phyloP scores from a whole-genome alignment of 2,888 invertebrate species.

The Stenotaenia linearis region DNA sequence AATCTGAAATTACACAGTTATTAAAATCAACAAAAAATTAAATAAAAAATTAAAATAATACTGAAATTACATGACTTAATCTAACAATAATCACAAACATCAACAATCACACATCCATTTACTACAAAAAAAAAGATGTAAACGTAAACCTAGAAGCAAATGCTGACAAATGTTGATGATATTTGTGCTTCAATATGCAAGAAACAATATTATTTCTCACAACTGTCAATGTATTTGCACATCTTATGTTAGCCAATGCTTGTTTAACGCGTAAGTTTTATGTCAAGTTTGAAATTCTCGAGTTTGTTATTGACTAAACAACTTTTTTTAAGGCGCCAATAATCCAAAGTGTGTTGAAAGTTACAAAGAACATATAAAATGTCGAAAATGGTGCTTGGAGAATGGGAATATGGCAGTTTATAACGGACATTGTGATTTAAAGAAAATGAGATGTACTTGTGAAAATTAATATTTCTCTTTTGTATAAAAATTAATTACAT shows the following conservation, averaged over 20 bases:
- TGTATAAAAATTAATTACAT: no score
- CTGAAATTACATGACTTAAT: neutral
- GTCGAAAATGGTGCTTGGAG: neutral
- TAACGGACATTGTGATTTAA: neutral
- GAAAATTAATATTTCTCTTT: neutral
- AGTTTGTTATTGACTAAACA: no score
- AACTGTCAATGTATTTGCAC: neutral
- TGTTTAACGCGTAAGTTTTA: neutral
- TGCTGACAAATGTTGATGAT: neutral
- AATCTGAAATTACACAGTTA: neutral
- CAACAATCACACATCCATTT: neutral
- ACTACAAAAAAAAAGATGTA: no score
- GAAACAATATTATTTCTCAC: neutral
- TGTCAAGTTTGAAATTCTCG: neutral
- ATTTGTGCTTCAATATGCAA: neutral
- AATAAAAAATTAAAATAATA: no score
- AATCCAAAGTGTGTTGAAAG: neutral
- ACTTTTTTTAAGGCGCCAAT: neutral
- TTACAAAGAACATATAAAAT: neutral
- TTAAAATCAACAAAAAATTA: no score
- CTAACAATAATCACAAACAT: neutral
- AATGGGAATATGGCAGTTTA: neutral
- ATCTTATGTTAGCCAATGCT: neutral
- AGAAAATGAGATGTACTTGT: neutral
- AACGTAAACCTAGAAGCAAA: no score